These are phyloP conservation scores for Rhynchonycteris naso DNA, from an alignment of 2,797 vertebrate genomes.

Conservation along the genomic window DNA sequence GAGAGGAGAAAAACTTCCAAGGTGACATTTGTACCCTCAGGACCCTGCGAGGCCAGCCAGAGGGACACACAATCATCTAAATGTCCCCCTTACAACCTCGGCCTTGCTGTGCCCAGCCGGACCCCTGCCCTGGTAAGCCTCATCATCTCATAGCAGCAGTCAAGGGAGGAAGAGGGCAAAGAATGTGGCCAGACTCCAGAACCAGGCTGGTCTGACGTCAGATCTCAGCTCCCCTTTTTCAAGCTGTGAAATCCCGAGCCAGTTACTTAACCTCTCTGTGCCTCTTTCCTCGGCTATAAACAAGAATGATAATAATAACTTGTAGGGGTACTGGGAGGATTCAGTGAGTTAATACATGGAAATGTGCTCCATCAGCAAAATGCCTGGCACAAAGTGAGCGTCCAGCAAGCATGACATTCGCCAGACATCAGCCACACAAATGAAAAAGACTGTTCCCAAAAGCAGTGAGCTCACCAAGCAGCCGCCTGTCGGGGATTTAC, in stretches of 20 bases:
- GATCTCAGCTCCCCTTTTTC: not conserved
- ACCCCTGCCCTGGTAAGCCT: accelerated
- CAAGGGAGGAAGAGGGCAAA: accelerated
- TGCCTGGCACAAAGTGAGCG: not conserved
- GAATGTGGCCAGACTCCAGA: accelerated
- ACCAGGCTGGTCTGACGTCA: not conserved
- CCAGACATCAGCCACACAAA: not conserved
- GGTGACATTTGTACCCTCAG: not conserved
- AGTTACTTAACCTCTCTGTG: conserved; percentile 4
- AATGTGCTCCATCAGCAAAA: not conserved
- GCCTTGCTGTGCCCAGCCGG: not conserved
- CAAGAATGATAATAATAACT: not conserved
- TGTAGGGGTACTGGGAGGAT: not conserved
- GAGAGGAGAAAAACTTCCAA: not conserved
- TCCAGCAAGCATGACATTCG: not conserved
- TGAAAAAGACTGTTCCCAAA: not conserved
- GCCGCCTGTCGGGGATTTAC: not conserved
- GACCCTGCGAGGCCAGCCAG: not conserved
- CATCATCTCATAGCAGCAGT: accelerated
- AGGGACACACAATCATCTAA: not conserved
- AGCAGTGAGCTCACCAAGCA: not conserved
- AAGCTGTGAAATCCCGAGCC: not conserved
- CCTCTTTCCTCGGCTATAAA: not conserved
- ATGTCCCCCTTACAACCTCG: not conserved
- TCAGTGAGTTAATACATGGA: accelerated